Percentiles rank a stretch among this genome's conserved stretches.
Evolutionary conservation across 2,797 vertebrate genomes (phyloP).

Genomic region (Poecilia gillii): DNA sequence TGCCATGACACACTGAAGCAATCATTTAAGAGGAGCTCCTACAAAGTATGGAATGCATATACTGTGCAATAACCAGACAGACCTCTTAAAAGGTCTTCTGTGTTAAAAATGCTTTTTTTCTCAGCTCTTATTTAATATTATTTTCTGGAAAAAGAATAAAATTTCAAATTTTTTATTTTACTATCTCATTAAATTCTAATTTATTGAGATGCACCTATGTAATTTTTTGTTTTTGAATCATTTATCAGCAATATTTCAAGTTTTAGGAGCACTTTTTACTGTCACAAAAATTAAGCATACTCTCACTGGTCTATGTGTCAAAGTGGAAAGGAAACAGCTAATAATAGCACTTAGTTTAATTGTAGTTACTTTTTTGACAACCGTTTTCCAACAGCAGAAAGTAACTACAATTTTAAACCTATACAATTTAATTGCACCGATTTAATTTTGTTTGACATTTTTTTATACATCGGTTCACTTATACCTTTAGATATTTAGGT

Average conservation of each 20-base stretch:
- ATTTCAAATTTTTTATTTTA: neutral
- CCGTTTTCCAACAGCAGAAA: neutral
- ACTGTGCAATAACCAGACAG: neutral
- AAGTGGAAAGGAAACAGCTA: conserved; percentile 3
- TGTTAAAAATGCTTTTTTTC: neutral
- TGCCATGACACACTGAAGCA: neutral
- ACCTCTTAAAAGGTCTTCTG: neutral
- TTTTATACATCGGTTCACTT: neutral
- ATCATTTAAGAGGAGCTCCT: neutral
- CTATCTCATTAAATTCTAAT: neutral
- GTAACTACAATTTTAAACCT: neutral
- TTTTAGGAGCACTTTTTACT: neutral
- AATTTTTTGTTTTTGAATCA: neutral
- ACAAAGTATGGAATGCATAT: neutral
- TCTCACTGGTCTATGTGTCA: neutral
- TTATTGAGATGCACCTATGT: neutral
- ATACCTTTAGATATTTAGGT: neutral
- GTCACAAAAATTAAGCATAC: conserved; percentile 1
- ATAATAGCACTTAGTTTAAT: neutral
- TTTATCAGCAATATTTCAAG: neutral
- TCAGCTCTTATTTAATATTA: too few species aligned
- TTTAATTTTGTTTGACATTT: neutral
- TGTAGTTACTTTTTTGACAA: neutral
- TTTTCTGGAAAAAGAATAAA: too few species aligned
- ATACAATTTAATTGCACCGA: neutral